phyloP scores from a whole-genome alignment of 1,140 invertebrate genomes.

The Archivesica marissinica region DNA sequence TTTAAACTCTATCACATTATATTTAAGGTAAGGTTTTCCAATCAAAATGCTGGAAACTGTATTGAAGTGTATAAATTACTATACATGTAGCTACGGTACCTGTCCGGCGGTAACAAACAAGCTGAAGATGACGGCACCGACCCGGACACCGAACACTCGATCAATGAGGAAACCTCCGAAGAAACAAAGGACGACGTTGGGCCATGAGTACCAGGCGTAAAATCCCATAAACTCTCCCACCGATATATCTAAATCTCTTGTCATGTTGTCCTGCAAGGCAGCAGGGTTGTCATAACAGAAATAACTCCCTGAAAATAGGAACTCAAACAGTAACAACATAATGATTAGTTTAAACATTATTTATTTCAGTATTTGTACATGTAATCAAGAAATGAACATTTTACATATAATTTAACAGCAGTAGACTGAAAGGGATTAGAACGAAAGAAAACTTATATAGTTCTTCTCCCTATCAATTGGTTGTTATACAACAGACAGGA shows the following conservation, averaged over 20 bases:
- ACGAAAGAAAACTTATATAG: too few relatives aligned
- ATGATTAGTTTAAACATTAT: too few relatives aligned
- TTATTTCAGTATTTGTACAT: not conserved
- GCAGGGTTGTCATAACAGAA: slow-evolving; percentile 99
- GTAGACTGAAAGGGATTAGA: not conserved
- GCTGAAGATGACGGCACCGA: slow-evolving; percentile 97
- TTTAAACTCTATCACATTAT: too few relatives aligned
- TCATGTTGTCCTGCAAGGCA: slow-evolving; percentile 95
- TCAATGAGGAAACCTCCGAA: slow-evolving; percentile 98
- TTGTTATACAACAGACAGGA: too few relatives aligned
- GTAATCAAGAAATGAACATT: not conserved
- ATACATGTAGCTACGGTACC: too few relatives aligned
- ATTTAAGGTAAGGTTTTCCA: too few relatives aligned
- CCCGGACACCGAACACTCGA: slow-evolving; percentile 95
- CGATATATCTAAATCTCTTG: slow-evolving; percentile 91
- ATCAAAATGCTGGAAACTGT: too few relatives aligned
- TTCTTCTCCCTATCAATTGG: too few relatives aligned
- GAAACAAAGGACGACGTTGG: slow-evolving; percentile 98
- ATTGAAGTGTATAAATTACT: too few relatives aligned
- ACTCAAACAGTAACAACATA: too few relatives aligned
- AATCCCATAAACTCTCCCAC: slow-evolving; percentile 93
- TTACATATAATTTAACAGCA: not conserved
- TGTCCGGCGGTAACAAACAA: slow-evolving; percentile 92
- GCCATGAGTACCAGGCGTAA: slow-evolving; percentile 99
- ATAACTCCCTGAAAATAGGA: slow-evolving; percentile 91